Base-by-base conservation (phyloP, 2,797 vertebrate genomes). In the Megalops cyprinoides region DNA sequence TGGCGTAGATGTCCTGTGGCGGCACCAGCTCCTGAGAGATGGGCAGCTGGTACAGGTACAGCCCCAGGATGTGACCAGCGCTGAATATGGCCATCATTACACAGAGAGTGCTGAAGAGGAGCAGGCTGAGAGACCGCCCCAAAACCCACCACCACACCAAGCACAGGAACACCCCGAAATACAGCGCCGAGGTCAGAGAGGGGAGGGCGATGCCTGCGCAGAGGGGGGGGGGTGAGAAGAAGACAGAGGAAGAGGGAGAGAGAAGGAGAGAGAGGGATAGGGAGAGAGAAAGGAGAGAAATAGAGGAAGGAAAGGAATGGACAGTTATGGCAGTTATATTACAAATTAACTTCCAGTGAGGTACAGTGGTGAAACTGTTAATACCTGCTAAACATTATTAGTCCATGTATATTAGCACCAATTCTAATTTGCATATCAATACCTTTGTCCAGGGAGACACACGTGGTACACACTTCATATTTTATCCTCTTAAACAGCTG, bases 61-160 rank as follows among this genome's bases (percentile, higher is more conserved):
- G 88, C n/a, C 86, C 84, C 51, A 92, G 79, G 51, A 96, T 86
- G 83, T 95, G 96, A 76, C 95, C 92, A 0, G 89, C 92, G 0
- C 94, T 95, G 86, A 95, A 95, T 83, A 96, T 91, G 85, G 92
- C 87, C 90, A 93, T 91, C 93, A 95, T 92, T 74, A 96, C 93
- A 84, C 94, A 95, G 73, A 96, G 67, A 20, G 90, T 93, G 87
- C 94, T 94, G 88, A 96, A 96, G 83, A 89, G 67, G 0, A 95
- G 88, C 56, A 94, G 74, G 78, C 89, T 88, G 71, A 96, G 86
- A 9, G 91, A 84, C 39, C 87, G 90, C 44, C 87, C 80, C 58
- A 95, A 95, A 1, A 95, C 88, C 96, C 96, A 96, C 91, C 94
- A 95, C 90, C 94, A 95, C 3, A 96, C 94, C 77, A 96, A 86